Base-by-base conservation (phyloP, 2,113 vertebrate genomes). In the Macroglossus sobrinus region DNA sequence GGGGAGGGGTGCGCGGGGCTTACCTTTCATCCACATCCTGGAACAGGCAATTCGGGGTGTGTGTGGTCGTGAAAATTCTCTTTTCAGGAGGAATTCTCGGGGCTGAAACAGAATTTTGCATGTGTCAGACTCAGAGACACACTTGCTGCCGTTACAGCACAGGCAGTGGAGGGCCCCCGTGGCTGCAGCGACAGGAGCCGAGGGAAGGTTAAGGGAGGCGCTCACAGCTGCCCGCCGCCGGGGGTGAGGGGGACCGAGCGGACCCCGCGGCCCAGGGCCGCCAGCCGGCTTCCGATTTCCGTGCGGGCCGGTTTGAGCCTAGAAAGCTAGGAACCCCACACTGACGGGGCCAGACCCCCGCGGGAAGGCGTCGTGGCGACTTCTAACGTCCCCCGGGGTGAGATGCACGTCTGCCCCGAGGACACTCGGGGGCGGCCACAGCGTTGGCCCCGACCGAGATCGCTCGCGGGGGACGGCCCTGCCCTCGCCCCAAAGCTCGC, bases 21-120 rank as follows among this genome's bases (percentile, higher is more conserved):
- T 95, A 99, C 99, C 99, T 99, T 97, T 99, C 99, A 69, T 99
- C 99, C 55, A 99, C 98, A 87, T 99, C 99, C 98, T 99, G 99
- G 98, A 99, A 99, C 84, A 99, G 98, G 97, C 99, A 99, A 92
- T 98, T 99, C 0, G 99, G 99, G 1, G 99, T 99, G 95, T 99
- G 99, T 0, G 99, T 99, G 14, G 99, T 99, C 22, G 99, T 99
- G 96, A 99, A 99, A 94, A 99, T 99, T 61, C 99, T 99, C 98
- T 99, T 99, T 97, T 99, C 99, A 4, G 99, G 98, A 80, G 99
- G 99, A 98, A 99, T 99, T 97, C 99, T 99, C 71, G 99, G 99
- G 45, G 99, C 99, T 99, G 96, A 85, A 94, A 97, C 4, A 96
- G 68, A 93, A 93, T 26, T 66, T 28, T 30, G 26, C 13, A 80